Percentiles rank a stretch among this genome's conserved stretches.
phyloP scores from a whole-genome alignment of 2,797 vertebrate genomes.

The Chiropotes sagulatus region DNA sequence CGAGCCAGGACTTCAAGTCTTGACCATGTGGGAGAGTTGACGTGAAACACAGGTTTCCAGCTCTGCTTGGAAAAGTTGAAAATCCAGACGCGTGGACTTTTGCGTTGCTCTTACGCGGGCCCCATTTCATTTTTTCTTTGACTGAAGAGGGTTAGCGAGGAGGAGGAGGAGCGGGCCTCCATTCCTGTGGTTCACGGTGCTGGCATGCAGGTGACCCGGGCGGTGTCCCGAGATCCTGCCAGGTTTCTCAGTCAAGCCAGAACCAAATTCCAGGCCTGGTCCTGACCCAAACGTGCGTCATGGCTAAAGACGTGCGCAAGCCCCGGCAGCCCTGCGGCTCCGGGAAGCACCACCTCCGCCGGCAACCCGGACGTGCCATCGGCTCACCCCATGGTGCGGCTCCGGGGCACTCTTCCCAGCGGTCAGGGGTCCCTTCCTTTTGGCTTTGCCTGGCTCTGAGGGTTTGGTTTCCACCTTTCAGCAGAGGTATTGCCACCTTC shows the following conservation, averaged over 20 bases:
- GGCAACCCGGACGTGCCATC: too few relatives aligned
- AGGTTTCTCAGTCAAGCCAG: neutral
- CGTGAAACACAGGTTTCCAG: neutral
- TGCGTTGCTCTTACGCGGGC: accelerated
- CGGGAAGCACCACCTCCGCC: too few relatives aligned
- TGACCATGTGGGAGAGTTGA: neutral
- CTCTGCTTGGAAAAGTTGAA: neutral
- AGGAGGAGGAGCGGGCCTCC: neutral
- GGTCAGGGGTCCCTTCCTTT: too few relatives aligned
- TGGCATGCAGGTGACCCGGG: accelerated
- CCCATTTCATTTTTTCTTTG: neutral
- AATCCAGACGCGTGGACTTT: accelerated
- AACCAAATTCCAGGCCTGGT: neutral
- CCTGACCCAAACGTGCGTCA: neutral
- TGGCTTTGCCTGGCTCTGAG: neutral
- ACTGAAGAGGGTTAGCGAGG: neutral
- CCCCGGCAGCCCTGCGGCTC: neutral
- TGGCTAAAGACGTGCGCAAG: too few relatives aligned
- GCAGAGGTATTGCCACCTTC: neutral
- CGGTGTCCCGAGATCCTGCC: neutral
- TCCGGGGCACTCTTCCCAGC: accelerated
- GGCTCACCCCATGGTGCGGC: neutral
- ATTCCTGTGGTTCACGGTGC: neutral
- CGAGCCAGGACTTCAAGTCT: neutral
- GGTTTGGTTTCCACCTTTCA: neutral